These are phyloP conservation scores for Aethes cnicana DNA, from an alignment of 2,888 invertebrate species.

Conservation along the genomic window DNA sequence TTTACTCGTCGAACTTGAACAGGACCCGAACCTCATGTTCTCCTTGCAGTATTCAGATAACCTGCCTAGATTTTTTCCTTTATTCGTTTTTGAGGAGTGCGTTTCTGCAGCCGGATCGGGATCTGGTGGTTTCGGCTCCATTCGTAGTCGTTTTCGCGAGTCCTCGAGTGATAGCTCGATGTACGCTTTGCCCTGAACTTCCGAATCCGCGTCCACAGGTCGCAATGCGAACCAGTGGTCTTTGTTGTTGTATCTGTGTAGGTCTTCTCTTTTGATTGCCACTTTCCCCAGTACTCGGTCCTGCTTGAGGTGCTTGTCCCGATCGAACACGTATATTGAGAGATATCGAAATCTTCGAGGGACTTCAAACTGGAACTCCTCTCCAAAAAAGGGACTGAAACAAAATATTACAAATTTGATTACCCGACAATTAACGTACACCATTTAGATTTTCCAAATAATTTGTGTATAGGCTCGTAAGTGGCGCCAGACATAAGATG, in stretches of 20 bases:
- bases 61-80: constrained; percentile 71
- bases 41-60: constrained; percentile 76
- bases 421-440: no score
- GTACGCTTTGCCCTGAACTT: constrained; percentile 95
- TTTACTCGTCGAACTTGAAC: constrained; percentile 75
- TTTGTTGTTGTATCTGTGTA: constrained; percentile 93
- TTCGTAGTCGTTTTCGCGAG: constrained; percentile 73
- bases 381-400: constrained; percentile 94
- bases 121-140: constrained; percentile 79
- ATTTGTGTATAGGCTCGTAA: no score
- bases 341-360: constrained; percentile 94
- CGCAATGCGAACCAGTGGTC: constrained; percentile 96
- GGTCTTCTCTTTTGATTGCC: constrained; percentile 92
- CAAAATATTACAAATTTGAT: constrained; percentile 40
- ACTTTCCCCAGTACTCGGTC: constrained; percentile 91
- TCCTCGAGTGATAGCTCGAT: constrained; percentile 89
- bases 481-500: no score
- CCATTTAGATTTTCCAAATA: no score
- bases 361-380: constrained; percentile 96
- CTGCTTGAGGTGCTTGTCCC: constrained; percentile 91
- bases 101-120: constrained; percentile 62
- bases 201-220: constrained; percentile 93
- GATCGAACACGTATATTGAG: constrained; percentile 93
- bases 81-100: constrained; percentile 55
- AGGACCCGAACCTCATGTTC: constrained; percentile 74